phyloP scores from a whole-genome alignment of 2,113 vertebrate genomes.

The Nanorana parkeri region DNA sequence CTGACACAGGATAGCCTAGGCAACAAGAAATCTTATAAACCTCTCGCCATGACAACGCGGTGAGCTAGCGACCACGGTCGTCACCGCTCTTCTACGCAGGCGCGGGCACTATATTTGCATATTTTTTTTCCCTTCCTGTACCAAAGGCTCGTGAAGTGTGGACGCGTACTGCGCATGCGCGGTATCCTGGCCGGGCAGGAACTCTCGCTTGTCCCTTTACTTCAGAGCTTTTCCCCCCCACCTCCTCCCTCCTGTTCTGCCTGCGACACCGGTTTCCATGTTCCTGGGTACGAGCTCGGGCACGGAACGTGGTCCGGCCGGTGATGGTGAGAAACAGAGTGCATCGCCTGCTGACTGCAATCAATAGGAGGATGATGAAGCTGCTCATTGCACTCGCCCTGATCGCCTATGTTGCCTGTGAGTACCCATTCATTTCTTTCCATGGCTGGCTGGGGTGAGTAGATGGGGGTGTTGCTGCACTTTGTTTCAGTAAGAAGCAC shows the following conservation, averaged over 20 bases:
- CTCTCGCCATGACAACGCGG: not conserved
- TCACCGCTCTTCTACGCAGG: slow-evolving; percentile 1
- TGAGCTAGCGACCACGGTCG: not conserved
- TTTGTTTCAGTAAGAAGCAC: too few relatives aligned
- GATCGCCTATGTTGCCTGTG: slow-evolving; percentile 93
- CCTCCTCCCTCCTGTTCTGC: not conserved
- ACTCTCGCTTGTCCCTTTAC: slow-evolving; percentile 11
- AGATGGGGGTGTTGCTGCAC: not conserved
- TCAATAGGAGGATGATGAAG: slow-evolving; percentile 96
- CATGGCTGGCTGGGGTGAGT: not conserved
- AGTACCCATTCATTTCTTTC: slow-evolving; percentile 71
- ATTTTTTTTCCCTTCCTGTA: slow-evolving; percentile 36
- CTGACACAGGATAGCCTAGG: not conserved
- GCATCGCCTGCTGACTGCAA: slow-evolving; percentile 83
- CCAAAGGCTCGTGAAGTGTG: not conserved
- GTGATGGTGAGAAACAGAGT: slow-evolving; percentile 87
- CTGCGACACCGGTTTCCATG: slow-evolving; percentile 45
- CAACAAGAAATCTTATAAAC: not conserved
- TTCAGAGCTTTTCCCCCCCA: not conserved
- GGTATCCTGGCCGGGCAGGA: slow-evolving; percentile 43
- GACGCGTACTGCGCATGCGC: not conserved
- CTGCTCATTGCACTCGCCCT: slow-evolving; percentile 88
- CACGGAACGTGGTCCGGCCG: slow-evolving; percentile 60
- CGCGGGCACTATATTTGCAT: not conserved
- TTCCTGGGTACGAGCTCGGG: slow-evolving; percentile 38